A percentile compares a stretch with the other conserved stretches of the same genome.
These are phyloP conservation scores for Nannobrachium achirus DNA, from an alignment of 2,113 vertebrate species.

Conservation along the genomic window DNA sequence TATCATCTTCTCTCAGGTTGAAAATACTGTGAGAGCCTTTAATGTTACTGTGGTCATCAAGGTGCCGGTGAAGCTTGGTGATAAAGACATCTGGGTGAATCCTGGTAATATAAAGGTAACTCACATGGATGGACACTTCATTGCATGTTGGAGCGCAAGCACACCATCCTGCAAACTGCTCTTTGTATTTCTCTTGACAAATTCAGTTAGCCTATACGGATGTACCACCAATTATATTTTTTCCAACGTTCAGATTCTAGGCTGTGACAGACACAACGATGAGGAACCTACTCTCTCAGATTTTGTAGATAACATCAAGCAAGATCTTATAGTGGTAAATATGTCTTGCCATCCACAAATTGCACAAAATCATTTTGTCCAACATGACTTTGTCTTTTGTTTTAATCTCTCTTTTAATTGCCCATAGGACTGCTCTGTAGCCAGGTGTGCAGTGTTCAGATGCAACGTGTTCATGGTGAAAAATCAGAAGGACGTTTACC, in stretches of 20 bases:
- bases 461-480: constrained; percentile 63
- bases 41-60: constrained; percentile 72
- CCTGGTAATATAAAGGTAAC: constrained; percentile 46
- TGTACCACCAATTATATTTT: background rate
- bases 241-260: constrained; percentile 69
- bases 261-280: constrained; percentile 42
- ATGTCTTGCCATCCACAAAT: background rate
- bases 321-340: constrained; percentile 64
- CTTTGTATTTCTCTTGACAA: background rate
- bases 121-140: too few species aligned
- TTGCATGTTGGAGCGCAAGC: background rate
- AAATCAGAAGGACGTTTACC: constrained; percentile 59
- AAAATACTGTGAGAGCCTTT: constrained; percentile 72
- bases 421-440: constrained; percentile 80
- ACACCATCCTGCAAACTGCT: background rate
- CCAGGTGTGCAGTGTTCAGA: constrained; percentile 70
- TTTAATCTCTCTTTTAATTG: background rate
- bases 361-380: background rate
- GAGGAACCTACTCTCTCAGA: constrained; percentile 23
- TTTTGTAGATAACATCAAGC: constrained; percentile 55
- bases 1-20: constrained; percentile 66
- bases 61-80: constrained; percentile 75
- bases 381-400: background rate
- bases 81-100: constrained; percentile 75
- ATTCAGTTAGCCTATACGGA: background rate